Evolutionary conservation across 2,797 vertebrate genomes (phyloP).

Genomic region (Malacoraja senta): DNA sequence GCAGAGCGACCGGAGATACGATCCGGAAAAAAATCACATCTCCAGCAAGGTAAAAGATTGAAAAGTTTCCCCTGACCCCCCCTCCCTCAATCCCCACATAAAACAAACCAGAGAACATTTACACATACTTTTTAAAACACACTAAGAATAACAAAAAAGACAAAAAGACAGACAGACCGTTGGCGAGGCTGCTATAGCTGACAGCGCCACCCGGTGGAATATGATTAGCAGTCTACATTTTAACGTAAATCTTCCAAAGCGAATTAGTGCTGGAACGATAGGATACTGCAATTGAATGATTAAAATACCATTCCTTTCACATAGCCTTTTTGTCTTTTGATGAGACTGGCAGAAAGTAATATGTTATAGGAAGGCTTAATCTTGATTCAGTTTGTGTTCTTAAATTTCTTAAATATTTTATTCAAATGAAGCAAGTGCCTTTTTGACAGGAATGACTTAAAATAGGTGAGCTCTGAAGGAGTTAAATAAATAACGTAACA

Average conservation of each 20-base stretch:
- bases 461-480: background rate
- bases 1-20: too few species aligned
- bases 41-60: too few species aligned
- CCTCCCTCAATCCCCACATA: too few species aligned
- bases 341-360: background rate
- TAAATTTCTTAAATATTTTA: background rate
- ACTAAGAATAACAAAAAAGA: too few species aligned
- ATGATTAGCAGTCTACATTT: background rate
- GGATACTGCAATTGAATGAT: background rate
- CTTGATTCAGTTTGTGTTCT: background rate
- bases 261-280: background rate
- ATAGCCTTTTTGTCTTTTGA: background rate
- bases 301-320: background rate
- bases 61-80: too few species aligned
- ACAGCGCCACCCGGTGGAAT: too few species aligned
- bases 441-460: background rate
- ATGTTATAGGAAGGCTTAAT: background rate
- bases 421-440: background rate
- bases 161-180: too few species aligned
- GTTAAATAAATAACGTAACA: background rate
- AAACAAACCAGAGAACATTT: too few species aligned
- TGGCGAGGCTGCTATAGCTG: too few species aligned
- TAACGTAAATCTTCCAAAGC: background rate
- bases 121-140: too few species aligned
- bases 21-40: too few species aligned